These are phyloP conservation scores for Cynaeus angustus DNA, from an alignment of 2,888 invertebrate genomes.

Conservation along the genomic window DNA sequence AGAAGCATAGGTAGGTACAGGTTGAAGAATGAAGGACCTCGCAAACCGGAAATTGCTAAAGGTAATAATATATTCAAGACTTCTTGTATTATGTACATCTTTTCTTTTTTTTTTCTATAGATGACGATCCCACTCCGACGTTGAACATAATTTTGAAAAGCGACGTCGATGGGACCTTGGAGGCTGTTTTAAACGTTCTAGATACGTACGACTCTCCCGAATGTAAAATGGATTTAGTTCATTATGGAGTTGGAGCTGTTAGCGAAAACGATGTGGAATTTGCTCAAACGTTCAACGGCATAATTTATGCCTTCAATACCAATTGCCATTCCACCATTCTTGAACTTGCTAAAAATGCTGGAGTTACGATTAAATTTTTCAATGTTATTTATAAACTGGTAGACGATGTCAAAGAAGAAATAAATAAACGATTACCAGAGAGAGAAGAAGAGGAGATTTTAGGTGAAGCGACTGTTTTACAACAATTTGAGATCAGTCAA, in stretches of 20 bases:
- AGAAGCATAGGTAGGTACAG: constrained; percentile 77
- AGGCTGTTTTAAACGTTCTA: constrained; percentile 93
- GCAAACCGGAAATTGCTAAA: constrained; percentile 73
- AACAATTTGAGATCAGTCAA: constrained; percentile 87
- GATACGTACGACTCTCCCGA: constrained; percentile 87
- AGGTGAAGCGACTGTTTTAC: constrained; percentile 90
- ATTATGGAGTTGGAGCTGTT: constrained; percentile 92
- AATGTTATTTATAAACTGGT: constrained; percentile 96
- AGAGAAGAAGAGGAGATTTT: constrained; percentile 82
- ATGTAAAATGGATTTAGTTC: constrained; percentile 89
- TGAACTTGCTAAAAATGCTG: constrained; percentile 73
- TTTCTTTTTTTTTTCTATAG: constrained; percentile 47
- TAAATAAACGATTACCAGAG: constrained; percentile 82
- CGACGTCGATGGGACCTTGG: constrained; percentile 97
- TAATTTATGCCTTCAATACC: constrained; percentile 94
- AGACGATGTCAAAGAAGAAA: constrained; percentile 88
- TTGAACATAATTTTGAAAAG: constrained; percentile 76
- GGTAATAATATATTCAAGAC: constrained; percentile 53
- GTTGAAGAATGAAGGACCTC: constrained; percentile 75
- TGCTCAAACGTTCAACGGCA: constrained; percentile 83
- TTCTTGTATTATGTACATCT: background rate
- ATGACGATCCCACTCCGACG: constrained; percentile 64
- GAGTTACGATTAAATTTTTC: constrained; percentile 79
- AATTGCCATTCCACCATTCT: constrained; percentile 72
- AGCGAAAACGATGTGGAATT: constrained; percentile 89